Percentiles rank a stretch among this genome's conserved stretches.
Conservation (phyloP, 2,113 vertebrate genomes). For the Macaca mulatta region DNA sequence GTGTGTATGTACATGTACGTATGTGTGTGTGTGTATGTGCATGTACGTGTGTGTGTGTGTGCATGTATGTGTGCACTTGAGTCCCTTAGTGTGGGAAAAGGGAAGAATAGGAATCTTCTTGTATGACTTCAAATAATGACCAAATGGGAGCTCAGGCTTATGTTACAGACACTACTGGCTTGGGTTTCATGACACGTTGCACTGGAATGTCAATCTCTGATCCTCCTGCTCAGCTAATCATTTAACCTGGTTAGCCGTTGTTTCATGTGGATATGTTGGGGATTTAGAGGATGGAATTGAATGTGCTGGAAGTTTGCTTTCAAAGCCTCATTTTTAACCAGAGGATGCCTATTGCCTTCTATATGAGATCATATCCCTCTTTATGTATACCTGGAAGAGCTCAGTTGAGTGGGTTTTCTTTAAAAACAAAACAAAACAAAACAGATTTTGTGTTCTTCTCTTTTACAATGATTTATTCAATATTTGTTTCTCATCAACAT, state of each 20-base stretch:
- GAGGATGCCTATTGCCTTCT: neutral
- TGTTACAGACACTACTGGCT: neutral
- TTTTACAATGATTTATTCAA: conserved; percentile 65
- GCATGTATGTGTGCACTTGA: too few species aligned
- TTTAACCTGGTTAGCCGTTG: neutral
- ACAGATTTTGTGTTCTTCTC: neutral
- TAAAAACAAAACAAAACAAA: neutral
- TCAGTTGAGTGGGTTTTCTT: conserved; percentile 31
- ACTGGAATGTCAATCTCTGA: neutral
- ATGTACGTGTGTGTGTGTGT: rapidly evolving
- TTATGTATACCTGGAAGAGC: neutral
- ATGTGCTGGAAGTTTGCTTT: conserved; percentile 13
- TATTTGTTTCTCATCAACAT: conserved; percentile 47
- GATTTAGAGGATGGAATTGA: neutral
- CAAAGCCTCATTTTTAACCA: neutral
- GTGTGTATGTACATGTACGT: neutral
- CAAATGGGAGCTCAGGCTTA: neutral
- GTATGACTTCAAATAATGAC: neutral
- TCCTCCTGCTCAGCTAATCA: neutral
- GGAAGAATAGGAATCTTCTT: neutral
- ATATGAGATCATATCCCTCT: neutral
- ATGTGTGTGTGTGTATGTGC: neutral
- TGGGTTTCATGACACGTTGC: neutral
- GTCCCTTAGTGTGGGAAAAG: neutral
- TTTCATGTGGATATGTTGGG: neutral